These are phyloP conservation scores for Sphaeramia orbicularis DNA, from an alignment of 2,797 vertebrate species.

Conservation along the genomic window DNA sequence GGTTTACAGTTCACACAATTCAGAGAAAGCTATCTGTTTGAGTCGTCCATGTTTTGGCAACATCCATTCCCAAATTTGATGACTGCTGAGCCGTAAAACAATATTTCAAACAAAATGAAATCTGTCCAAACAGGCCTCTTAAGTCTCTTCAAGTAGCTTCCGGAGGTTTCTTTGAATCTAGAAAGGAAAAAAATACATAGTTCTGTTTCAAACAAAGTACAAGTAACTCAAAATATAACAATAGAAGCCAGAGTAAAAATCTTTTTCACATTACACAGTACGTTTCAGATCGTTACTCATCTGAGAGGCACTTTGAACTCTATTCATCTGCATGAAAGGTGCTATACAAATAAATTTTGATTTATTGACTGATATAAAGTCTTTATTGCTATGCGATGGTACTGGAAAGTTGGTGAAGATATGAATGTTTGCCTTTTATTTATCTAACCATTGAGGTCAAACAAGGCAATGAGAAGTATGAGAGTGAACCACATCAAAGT, in stretches of 20 bases:
- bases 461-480: too few relatives aligned
- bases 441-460: too few relatives aligned
- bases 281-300: too few relatives aligned
- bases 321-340: too few relatives aligned
- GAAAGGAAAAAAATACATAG: background rate
- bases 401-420: too few relatives aligned
- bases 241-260: background rate
- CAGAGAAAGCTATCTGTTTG: slow-evolving; percentile 25
- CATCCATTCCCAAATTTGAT: slow-evolving; percentile 19
- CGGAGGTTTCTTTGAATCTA: slow-evolving; percentile 78
- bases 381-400: too few relatives aligned
- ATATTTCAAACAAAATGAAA: slow-evolving; percentile 11
- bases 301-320: too few relatives aligned
- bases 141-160: slow-evolving; percentile 82
- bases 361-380: too few relatives aligned
- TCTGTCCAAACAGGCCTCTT: slow-evolving; percentile 9
- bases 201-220: background rate
- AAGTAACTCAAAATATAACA: background rate
- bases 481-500: too few relatives aligned
- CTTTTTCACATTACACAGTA: background rate
- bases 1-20: slow-evolving; percentile 32
- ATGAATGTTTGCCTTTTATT: too few relatives aligned
- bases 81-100: slow-evolving; percentile 11
- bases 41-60: slow-evolving; percentile 37
- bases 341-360: too few relatives aligned